A percentile compares a stretch with the other conserved stretches of the same genome.
These are phyloP conservation scores for Byasa hedistus DNA, from an alignment of 2,888 invertebrate species.

Conservation along the genomic window DNA sequence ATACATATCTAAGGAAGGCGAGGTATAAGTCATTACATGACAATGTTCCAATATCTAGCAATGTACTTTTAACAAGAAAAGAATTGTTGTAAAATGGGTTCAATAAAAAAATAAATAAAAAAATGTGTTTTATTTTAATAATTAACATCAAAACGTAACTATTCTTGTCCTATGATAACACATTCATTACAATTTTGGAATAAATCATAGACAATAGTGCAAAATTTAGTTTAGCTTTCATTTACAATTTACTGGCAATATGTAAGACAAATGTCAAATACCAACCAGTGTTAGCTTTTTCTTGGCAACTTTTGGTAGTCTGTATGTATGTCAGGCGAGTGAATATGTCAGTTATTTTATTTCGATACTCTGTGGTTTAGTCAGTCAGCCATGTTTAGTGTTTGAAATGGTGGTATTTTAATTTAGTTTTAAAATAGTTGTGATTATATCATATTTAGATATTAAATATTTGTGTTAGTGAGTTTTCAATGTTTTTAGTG, in stretches of 20 bases:
- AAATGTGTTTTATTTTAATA: background rate
- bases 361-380: slow-evolving; percentile 42
- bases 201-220: background rate
- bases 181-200: background rate
- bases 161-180: background rate
- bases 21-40: slow-evolving; percentile 19
- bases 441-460: slow-evolving; percentile 53
- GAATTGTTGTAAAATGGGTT: background rate
- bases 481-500: slow-evolving; percentile 75
- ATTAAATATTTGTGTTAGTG: slow-evolving; percentile 60
- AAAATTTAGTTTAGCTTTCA: background rate
- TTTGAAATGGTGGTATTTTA: slow-evolving; percentile 68
- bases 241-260: slow-evolving; percentile 9
- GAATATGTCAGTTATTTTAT: slow-evolving; percentile 34
- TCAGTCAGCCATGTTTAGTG: slow-evolving; percentile 79
- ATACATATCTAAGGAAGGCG: slow-evolving; percentile 56
- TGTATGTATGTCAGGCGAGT: slow-evolving; percentile 30
- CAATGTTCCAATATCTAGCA: no score
- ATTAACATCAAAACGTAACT: background rate
- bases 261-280: slow-evolving; percentile 13
- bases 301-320: slow-evolving; percentile 31
- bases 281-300: slow-evolving; percentile 21
- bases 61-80: no score
- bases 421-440: slow-evolving; percentile 61
- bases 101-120: background rate